Evolutionary conservation across 2,113 vertebrate species (phyloP), one percentile per base, ranked within the genome.

Genomic region (Nipponia nippon): DNA sequence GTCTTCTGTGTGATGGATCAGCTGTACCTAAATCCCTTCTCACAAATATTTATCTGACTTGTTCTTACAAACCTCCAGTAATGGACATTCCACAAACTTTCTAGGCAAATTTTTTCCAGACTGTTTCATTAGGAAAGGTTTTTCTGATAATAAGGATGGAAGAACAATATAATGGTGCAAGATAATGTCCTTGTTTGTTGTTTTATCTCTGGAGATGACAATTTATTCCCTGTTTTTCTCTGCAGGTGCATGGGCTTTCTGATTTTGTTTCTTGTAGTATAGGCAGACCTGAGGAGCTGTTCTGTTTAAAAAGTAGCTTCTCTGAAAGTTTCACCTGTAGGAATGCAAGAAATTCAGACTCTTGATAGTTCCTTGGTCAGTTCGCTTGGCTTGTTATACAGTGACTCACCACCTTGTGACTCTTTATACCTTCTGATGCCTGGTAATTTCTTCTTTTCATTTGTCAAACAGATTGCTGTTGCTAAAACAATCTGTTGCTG

Each of bases 321-420:
- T 87, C 46, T 61, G 46, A 56, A 17, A 65, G 16, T 66, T 93
- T 87, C 46, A 67, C 50, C 22, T 89, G 42, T 21, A 75, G 53
- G 46, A 95, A 42, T 32, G 29, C 22, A 58, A 66, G 82, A 85
- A 83, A 77, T 56, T 16, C 22, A 70, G 49, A 5, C 13, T 65
- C 5, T 0, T 0, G 1, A 4, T 19, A 84, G 71, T 30, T 63
- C 17, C 29, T 83, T 77, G 93, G 92, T 93, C 90, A 90, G 30
- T 95, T 83, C 34, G 16, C 46, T 94, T 92, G 90, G n/a, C 50
- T 90, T 92, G 20, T 72, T 73, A 14, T 44, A 0, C 38, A 44
- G 63, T 93, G 94, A 96, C 75, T 94, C 92, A 92, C 67, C 50
- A 16, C n/a, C 76, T 63, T 81, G 83, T 93, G 90, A 96, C 59